These are phyloP conservation scores for Drosophila peninsularis DNA, from an alignment of 2,888 invertebrate genomes.

Conservation along the genomic window DNA sequence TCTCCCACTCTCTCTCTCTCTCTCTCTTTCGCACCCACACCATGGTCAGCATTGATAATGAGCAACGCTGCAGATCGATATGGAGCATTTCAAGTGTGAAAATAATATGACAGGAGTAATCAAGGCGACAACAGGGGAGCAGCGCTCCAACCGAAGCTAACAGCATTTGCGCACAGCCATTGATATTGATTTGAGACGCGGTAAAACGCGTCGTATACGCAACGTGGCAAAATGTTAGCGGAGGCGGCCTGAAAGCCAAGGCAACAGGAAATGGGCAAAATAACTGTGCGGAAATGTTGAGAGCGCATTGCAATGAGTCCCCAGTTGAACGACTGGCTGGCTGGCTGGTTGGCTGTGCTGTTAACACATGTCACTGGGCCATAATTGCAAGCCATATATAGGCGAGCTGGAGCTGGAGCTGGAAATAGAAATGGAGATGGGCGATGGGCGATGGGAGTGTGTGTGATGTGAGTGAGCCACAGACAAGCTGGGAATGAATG, in stretches of 20 bases:
- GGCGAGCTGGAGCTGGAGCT: background rate
- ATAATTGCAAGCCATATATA: constrained; percentile 61
- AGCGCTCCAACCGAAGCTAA: background rate
- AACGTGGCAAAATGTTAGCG: constrained; percentile 26
- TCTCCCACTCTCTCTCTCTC: background rate
- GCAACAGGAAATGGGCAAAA: constrained; percentile 72
- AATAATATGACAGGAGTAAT: constrained; percentile 78
- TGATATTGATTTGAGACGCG: constrained; percentile 68
- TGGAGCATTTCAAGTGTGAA: constrained; percentile 72
- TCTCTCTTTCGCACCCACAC: background rate
- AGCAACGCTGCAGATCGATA: constrained; percentile 59
- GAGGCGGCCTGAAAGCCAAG: constrained; percentile 27
- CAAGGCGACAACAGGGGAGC: constrained; percentile 47
- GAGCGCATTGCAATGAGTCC: constrained; percentile 32
- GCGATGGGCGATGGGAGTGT: background rate
- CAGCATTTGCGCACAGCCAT: constrained; percentile 1
- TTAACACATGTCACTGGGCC: constrained; percentile 71
- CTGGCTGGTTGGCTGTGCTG: constrained; percentile 31
- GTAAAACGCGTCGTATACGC: constrained; percentile 47
- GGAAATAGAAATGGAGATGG: constrained; percentile 9
- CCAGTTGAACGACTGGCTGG: constrained; percentile 8
- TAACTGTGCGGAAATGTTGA: constrained; percentile 69
- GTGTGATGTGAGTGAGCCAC: constrained; percentile 25
- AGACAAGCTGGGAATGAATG: constrained; percentile 57
- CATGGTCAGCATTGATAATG: constrained; percentile 66